phyloP scores from a whole-genome alignment of 2,888 invertebrate genomes.

The Cheilosia vernalis region DNA sequence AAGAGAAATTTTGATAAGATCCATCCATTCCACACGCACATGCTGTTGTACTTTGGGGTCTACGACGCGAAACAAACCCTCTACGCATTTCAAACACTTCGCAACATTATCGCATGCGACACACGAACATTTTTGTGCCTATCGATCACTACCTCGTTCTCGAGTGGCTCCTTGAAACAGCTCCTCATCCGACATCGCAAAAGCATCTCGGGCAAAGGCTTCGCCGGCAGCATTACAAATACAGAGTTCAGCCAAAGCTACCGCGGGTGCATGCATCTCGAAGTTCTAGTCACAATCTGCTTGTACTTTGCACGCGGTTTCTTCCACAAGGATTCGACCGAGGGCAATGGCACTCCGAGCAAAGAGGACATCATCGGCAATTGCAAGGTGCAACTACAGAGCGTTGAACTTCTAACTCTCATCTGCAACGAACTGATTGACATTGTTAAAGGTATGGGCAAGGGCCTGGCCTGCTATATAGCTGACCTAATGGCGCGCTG shows the following conservation, averaged over 20 bases:
- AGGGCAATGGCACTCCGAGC: slow-evolving; percentile 85
- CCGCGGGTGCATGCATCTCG: slow-evolving; percentile 91
- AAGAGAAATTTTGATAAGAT: slow-evolving; percentile 81
- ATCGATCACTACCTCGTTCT: slow-evolving; percentile 89
- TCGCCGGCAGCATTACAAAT: slow-evolving; percentile 86
- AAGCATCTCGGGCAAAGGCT: slow-evolving; percentile 89
- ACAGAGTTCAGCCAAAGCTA: slow-evolving; percentile 88
- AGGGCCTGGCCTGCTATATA: slow-evolving; percentile 90
- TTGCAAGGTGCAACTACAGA: slow-evolving; percentile 90
- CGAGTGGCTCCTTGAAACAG: slow-evolving; percentile 84
- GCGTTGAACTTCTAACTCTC: slow-evolving; percentile 89
- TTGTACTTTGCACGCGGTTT: slow-evolving; percentile 92
- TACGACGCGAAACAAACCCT: slow-evolving; percentile 90
- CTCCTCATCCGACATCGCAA: slow-evolving; percentile 88
- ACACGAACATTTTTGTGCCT: slow-evolving; percentile 90
- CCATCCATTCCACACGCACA: slow-evolving; percentile 92
- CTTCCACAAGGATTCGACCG: slow-evolving; percentile 81
- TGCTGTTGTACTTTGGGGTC: slow-evolving; percentile 91
- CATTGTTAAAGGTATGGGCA: slow-evolving; percentile 90
- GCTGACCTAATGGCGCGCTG: slow-evolving; percentile 89
- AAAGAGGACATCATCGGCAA: slow-evolving; percentile 89
- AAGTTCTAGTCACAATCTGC: slow-evolving; percentile 89
- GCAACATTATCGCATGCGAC: slow-evolving; percentile 88
- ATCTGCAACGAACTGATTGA: slow-evolving; percentile 89
- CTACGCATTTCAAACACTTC: slow-evolving; percentile 90